phyloP scores from a whole-genome alignment of 1,140 invertebrate species.

The Bombus pascuorum region DNA sequence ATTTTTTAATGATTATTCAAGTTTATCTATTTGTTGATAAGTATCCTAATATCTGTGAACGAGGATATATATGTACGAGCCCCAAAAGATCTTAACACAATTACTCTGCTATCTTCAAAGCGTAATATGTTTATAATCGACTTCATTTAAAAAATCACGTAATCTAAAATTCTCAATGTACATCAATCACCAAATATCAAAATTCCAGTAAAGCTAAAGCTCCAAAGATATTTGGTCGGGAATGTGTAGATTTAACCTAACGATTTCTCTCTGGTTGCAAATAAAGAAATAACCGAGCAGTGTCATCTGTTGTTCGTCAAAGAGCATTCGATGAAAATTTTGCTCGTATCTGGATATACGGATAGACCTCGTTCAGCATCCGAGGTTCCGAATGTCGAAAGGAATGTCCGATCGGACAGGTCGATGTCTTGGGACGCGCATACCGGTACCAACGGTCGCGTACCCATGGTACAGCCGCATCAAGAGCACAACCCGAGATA shows the following conservation, averaged over 20 bases:
- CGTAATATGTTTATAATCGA: background rate
- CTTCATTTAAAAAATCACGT: too few species aligned
- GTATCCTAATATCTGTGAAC: too few species aligned
- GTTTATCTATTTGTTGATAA: too few species aligned
- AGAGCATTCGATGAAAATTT: background rate
- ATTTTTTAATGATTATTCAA: too few species aligned
- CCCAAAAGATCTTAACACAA: too few species aligned
- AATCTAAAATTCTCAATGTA: too few species aligned
- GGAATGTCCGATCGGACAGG: slow-evolving; percentile 43
- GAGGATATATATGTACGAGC: too few species aligned
- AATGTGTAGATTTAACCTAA: background rate
- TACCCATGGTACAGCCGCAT: background rate
- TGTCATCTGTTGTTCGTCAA: background rate
- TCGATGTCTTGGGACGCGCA: slow-evolving; percentile 34
- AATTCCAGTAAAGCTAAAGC: too few species aligned
- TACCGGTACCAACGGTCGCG: slow-evolving; percentile 12
- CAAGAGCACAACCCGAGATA: slow-evolving; percentile 52
- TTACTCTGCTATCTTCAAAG: too few species aligned
- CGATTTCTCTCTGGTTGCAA: background rate
- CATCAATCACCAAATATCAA: too few species aligned
- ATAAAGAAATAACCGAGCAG: background rate
- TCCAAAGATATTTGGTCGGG: too few species aligned
- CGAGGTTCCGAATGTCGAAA: slow-evolving; percentile 29
- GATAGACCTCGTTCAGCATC: background rate
- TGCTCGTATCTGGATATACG: background rate